Base-by-base conservation (phyloP, 2,888 invertebrate genomes). In the Ophion costatus region DNA sequence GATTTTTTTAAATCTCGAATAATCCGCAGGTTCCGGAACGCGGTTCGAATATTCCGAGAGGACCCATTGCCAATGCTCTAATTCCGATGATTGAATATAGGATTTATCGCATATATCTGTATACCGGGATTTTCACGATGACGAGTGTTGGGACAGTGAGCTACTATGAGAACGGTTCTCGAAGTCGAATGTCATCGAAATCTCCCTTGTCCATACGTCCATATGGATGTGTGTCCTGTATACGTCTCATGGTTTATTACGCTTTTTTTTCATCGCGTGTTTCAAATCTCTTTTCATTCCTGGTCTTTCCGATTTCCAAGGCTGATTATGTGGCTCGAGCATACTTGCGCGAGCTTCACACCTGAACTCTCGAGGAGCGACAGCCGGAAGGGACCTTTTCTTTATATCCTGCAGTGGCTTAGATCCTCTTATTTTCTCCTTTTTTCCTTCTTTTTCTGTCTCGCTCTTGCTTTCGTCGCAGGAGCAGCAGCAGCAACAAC, bases 361-460 rank as follows among this genome's bases (percentile, higher is more conserved):
- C 85, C 85, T 85, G 85, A 82, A 85, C 82, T 85, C 85, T 85
- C 82, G 77, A 80, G 73, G 69, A 82, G 51, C 17, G 80, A 85
- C 82, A 85, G 82, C 82, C 82, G 85, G 85, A 85, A 85, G 85
- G 82, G 85, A 85, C 77, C 82, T 75, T 85, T 85, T 82, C 85
- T 85, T 85, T 85, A 85, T 85, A 85, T 82, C 80, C 85, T 82
- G 85, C 82, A 85, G 85, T 85, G 76, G 85, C 85, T 85, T 80
- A 85, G 85, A 80, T 85, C 82, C 77, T 84, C 69, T 67, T 80
- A 73, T 75, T 75, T 33, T 71, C 73, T 38, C 45, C 14, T 57
- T 63, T 71, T 73, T 42, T 79, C 22, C 51, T 38, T 74, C 57
- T 70, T 42, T 45, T 61, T 70, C 57, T 59, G 77, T 79, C 73